These are phyloP conservation scores for Accipiter cooperii DNA, from an alignment of 2,113 vertebrate species.

Conservation along the genomic window DNA sequence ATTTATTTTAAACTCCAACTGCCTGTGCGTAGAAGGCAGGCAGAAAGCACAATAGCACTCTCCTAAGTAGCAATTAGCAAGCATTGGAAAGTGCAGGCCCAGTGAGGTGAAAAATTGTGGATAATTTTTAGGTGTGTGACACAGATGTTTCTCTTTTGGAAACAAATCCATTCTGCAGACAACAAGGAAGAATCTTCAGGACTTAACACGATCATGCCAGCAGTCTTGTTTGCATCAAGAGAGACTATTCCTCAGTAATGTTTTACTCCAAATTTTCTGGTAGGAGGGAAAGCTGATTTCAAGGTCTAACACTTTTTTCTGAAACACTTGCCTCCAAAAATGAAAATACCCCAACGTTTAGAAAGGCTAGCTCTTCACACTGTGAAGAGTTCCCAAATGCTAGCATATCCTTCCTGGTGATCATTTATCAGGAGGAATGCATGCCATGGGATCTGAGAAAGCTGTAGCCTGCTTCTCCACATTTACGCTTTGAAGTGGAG, in stretches of 20 bases:
- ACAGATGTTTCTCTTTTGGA: background rate
- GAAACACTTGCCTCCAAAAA: background rate
- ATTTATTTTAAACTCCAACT: slow-evolving; percentile 43
- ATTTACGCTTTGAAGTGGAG: background rate
- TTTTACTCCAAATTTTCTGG: background rate
- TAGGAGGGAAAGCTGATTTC: background rate
- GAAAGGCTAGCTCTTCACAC: background rate
- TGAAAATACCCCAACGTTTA: background rate
- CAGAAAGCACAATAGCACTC: background rate
- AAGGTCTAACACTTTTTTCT: background rate
- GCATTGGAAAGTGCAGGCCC: background rate
- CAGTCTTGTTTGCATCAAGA: background rate
- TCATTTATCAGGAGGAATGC: background rate
- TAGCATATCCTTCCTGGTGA: background rate
- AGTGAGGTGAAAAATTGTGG: slow-evolving; percentile 3
- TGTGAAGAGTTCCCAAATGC: background rate
- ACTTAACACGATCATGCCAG: background rate
- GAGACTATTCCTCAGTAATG: background rate
- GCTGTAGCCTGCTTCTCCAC: background rate
- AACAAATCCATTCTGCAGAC: background rate
- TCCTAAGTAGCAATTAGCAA: slow-evolving; percentile 30
- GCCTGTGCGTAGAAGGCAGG: background rate
- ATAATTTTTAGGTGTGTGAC: background rate
- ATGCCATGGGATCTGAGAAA: rapidly evolving
- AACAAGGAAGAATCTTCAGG: background rate